Evolutionary conservation across 2,113 vertebrate genomes (phyloP), one percentile per base, ranked within the genome.

Genomic region (Trachemys scripta): DNA sequence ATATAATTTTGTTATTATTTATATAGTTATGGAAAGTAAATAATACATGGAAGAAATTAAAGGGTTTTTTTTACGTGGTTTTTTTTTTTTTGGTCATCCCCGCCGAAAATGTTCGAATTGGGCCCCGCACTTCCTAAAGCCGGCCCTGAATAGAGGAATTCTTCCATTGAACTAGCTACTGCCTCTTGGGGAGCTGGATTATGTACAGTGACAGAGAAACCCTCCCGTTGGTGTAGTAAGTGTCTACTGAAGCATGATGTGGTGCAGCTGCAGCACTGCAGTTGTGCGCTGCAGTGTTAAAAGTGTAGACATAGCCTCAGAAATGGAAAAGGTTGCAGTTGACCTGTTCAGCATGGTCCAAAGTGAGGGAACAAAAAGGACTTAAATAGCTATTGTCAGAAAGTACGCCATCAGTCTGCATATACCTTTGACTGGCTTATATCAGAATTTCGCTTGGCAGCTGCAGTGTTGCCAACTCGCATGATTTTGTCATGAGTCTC

Each of bases 361-460:
- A 75, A 1, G 2, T 53, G 69, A 72, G 51, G 6, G 47, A 12
- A 65, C 7, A 42, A n/a, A 0, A 0, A 14, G 50, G 87, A 69
- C 0, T 0, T 50, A 2, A 38, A 35, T 3, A 47, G 10, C 4
- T 88, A 14, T 1, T 87, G 53, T 81, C n/a, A 54, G 2, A 13
- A 87, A 81, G 24, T 82, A 8, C 29, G 80, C 4, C 1, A 10
- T 16, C 1, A 88, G 2, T 12, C 13, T 72, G 3, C 0, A 0
- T 42, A 24, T 59, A 6, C 12, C 80, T 81, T 22, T 57, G 6
- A 27, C 85, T 57, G 56, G 5, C 29, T 53, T 89, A 45, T 85
- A 80, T 76, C 45, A 62, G 57, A 8, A 47, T 53, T 2, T 50
- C 14, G 76, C 56, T 6, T 72, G 10, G 16, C 75, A 59, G 57